Conservation (phyloP, 2,797 vertebrate species). For the Caiman crocodilus region DNA sequence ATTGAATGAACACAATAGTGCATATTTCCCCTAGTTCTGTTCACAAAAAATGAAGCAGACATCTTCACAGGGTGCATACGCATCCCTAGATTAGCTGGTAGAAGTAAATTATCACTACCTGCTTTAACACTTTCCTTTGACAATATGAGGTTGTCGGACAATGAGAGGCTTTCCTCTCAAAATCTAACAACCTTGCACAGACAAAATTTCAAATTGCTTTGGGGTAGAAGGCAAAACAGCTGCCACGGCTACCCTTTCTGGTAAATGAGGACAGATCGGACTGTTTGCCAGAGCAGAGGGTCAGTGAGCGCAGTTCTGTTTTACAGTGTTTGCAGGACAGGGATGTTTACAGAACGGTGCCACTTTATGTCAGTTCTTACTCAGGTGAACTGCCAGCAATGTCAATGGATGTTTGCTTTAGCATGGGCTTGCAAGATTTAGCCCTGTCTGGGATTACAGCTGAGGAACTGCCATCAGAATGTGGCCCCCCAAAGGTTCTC, state of each 20-base stretch:
- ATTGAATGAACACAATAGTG: not conserved
- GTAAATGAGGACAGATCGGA: rapidly evolving
- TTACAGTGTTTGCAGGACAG: not conserved
- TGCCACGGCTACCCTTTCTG: rapidly evolving
- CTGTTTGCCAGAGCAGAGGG: not conserved
- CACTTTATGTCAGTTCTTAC: not conserved
- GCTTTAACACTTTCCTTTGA: rapidly evolving
- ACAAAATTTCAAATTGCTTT: not conserved
- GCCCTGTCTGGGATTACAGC: not conserved
- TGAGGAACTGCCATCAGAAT: not conserved
- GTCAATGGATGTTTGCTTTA: not conserved
- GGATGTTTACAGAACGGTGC: not conserved
- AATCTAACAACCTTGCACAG: rapidly evolving
- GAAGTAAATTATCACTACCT: rapidly evolving
- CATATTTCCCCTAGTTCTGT: not conserved
- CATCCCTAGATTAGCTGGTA: not conserved
- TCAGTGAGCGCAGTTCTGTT: not conserved
- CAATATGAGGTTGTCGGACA: not conserved
- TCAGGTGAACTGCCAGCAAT: not conserved
- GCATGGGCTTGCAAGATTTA: not conserved
- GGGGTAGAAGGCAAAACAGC: not conserved
- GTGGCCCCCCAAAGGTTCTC: not conserved
- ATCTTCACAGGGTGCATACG: rapidly evolving
- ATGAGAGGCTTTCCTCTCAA: not conserved
- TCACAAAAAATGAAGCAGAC: not conserved